These are phyloP conservation scores for Sesamia inferens DNA, from an alignment of 2,888 invertebrate species.

Conservation along the genomic window DNA sequence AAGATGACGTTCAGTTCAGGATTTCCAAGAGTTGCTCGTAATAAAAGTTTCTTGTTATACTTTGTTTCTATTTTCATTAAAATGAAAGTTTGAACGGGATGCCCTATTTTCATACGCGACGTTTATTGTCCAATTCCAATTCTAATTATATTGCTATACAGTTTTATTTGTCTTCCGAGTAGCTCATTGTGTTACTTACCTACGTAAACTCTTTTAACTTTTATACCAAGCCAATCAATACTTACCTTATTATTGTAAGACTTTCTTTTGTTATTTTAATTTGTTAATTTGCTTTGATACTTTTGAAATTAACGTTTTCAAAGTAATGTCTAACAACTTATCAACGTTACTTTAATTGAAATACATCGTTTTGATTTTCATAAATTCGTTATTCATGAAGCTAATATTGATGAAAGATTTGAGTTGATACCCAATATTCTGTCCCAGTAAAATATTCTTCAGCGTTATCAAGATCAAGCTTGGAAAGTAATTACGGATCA, in stretches of 20 bases:
- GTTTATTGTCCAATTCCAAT: slow-evolving; percentile 41
- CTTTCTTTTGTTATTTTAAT: slow-evolving; percentile 10
- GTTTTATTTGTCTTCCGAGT: slow-evolving; percentile 40
- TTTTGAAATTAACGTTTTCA: too few species aligned
- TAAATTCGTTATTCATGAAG: slow-evolving; percentile 17
- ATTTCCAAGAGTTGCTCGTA: slow-evolving; percentile 60
- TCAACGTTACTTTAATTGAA: slow-evolving; percentile 11
- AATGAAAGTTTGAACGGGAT: slow-evolving; percentile 47
- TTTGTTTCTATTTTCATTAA: slow-evolving; percentile 59
- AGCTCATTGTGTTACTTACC: slow-evolving; percentile 35
- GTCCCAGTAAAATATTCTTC: slow-evolving; percentile 43
- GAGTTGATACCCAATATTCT: slow-evolving; percentile 47
- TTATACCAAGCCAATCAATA: slow-evolving; percentile 4
- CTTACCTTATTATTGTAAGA: not conserved
- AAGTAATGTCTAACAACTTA: not conserved
- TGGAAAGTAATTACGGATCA: slow-evolving; percentile 78
- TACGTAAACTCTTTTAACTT: slow-evolving; percentile 18
- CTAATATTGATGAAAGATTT: slow-evolving; percentile 37
- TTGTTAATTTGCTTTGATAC: slow-evolving; percentile 5
- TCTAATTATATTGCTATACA: slow-evolving; percentile 41
- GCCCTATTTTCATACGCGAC: slow-evolving; percentile 45
- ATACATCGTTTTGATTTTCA: slow-evolving; percentile 8
- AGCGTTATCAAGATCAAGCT: slow-evolving; percentile 68
- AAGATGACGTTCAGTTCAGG: slow-evolving; percentile 60
- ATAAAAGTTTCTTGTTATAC: slow-evolving; percentile 64